Conservation (phyloP, 2,113 vertebrate genomes). For the Girardinichthys multiradiatus region DNA sequence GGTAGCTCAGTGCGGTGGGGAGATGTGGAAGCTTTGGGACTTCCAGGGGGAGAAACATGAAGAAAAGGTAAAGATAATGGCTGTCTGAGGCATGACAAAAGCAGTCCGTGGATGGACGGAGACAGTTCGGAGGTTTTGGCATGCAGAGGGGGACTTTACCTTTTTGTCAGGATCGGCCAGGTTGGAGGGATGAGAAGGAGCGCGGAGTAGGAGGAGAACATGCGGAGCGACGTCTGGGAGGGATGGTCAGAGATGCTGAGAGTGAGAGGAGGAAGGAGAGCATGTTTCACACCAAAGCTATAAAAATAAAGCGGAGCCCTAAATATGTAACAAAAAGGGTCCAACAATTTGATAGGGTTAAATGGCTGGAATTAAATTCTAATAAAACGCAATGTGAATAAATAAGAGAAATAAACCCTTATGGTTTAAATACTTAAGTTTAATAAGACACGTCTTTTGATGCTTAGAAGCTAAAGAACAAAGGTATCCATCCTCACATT, state of each 20-base stretch:
- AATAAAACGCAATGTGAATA: no score
- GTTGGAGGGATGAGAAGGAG: slow-evolving; percentile 28
- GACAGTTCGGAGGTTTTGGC: slow-evolving; percentile 14
- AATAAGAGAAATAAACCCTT: no score
- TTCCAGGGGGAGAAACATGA: background rate
- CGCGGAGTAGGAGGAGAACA: slow-evolving; percentile 32
- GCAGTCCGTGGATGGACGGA: slow-evolving; percentile 29
- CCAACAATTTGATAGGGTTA: no score
- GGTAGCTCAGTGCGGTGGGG: slow-evolving; percentile 31
- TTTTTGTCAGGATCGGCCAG: slow-evolving; percentile 43
- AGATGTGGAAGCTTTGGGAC: slow-evolving; percentile 26
- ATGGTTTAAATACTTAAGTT: no score
- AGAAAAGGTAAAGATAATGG: background rate
- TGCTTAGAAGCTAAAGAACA: no score
- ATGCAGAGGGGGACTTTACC: slow-evolving; percentile 67
- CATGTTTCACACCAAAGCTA: background rate
- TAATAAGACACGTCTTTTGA: no score
- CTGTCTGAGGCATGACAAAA: slow-evolving; percentile 24
- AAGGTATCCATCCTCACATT: no score
- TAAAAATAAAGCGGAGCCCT: background rate
- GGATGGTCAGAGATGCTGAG: slow-evolving; percentile 38
- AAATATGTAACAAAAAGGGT: background rate
- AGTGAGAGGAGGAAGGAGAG: slow-evolving; percentile 35
- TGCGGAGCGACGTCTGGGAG: slow-evolving; percentile 18
- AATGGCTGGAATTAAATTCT: no score